phyloP scores from a whole-genome alignment of 2,888 invertebrate species.

The Drosophila picticornis region DNA sequence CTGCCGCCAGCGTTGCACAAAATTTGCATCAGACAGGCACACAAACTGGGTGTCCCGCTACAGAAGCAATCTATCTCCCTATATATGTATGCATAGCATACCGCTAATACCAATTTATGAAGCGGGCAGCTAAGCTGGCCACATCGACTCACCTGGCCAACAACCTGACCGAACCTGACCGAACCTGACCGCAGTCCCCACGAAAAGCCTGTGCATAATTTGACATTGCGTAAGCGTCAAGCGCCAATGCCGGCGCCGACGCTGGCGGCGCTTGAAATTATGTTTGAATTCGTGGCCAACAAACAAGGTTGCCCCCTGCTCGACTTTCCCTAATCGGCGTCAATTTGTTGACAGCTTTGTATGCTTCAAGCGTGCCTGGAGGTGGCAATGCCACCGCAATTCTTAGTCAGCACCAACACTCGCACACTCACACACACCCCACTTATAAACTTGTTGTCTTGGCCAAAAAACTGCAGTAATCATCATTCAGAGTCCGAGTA shows the following conservation, averaged over 20 bases:
- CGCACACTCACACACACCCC: background rate
- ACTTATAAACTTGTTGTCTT: slow-evolving; percentile 41
- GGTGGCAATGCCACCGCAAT: slow-evolving; percentile 34
- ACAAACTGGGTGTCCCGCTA: background rate
- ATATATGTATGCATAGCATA: background rate
- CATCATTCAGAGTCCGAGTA: slow-evolving; percentile 13
- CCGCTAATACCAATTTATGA: slow-evolving; percentile 79
- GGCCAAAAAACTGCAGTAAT: slow-evolving; percentile 47
- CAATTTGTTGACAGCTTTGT: slow-evolving; percentile 76
- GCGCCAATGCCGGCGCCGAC: slow-evolving; percentile 17
- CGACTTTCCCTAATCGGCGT: slow-evolving; percentile 58
- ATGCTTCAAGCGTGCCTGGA: slow-evolving; percentile 41
- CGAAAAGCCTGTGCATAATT: slow-evolving; percentile 70
- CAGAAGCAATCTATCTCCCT: background rate
- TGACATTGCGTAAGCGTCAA: slow-evolving; percentile 71
- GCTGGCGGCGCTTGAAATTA: slow-evolving; percentile 64
- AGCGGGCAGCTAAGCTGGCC: slow-evolving; percentile 46
- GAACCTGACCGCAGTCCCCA: slow-evolving; percentile 15
- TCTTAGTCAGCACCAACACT: slow-evolving; percentile 39
- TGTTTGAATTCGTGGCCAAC: slow-evolving; percentile 65
- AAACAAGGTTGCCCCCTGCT: slow-evolving; percentile 26
- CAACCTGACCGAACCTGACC: slow-evolving; percentile 8
- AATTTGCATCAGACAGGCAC: slow-evolving; percentile 54
- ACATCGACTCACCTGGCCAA: slow-evolving; percentile 25
- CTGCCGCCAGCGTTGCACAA: slow-evolving; percentile 60